Evolutionary conservation across 1,140 invertebrate genomes (phyloP), one percentile per base, ranked within the genome.

Genomic region (Coboldia fuscipes): DNA sequence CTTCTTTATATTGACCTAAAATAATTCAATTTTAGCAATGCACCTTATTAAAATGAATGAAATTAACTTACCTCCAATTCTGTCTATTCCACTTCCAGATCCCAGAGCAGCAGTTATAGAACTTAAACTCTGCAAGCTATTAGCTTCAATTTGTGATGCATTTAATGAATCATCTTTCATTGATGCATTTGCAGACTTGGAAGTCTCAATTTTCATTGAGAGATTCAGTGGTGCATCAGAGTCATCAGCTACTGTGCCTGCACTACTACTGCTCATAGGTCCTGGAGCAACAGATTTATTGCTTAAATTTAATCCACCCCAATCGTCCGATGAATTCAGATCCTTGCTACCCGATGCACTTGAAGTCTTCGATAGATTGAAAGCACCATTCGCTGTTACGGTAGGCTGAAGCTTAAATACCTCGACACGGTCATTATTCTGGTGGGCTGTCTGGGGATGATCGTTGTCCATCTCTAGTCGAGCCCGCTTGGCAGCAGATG

Each of bases 151-250:
- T 24, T 8, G 27, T 4, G 18, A 14, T 14, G 19, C 21, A 17
- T 13, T 27, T 12, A 34, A 34, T 17, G 40, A 38, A 28, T 32
- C 37, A 26, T 37, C 37, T n/a, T 26, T 28, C 23, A 26, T n/a
- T 28, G 37, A 32, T 22, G 34, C 19, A 16, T 33, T 21, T 8
- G 8, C 10, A 16, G 7, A n/a, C 14, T 28, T 24, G 3, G 64
- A 58, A 28, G 59, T 57, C 16, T 66, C 56, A 15, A 76, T 72
- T 52, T 83, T 85, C 36, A 83, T 57, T 4, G 77, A 83, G 2
- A 85, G 63, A 55, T 85, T 83, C 13, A 85, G 61, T 0, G 80
- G 80, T 1, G 74, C 68, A 44, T 84, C 80, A 3, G 66, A 65
- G 27, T 74, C 68, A 36, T 62, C 59, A 4, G 58, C 50, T 37